phyloP scores from a whole-genome alignment of 1,140 invertebrate species.

The Bemisia tabaci region DNA sequence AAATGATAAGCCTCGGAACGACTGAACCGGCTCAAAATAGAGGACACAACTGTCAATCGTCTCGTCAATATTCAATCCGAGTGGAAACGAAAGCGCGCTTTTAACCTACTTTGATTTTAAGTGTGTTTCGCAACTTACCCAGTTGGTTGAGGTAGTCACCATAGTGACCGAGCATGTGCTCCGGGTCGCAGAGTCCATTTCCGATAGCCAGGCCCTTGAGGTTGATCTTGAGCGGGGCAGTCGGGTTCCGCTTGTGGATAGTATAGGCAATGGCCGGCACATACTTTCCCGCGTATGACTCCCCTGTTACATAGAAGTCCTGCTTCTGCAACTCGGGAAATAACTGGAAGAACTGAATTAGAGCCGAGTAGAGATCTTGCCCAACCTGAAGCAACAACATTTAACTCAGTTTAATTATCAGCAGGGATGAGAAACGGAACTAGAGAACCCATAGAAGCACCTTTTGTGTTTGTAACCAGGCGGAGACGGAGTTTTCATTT shows the following conservation, averaged over 20 bases:
- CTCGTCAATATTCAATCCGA: background rate
- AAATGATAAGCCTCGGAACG: background rate
- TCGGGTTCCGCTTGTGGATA: constrained; percentile 35
- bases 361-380: constrained; percentile 44
- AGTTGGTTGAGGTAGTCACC: constrained; percentile 68
- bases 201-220: constrained; percentile 64
- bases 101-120: background rate
- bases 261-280: constrained; percentile 36
- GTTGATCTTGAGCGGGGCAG: constrained; percentile 49
- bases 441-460: too few species aligned
- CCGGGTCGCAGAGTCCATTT: constrained; percentile 70
- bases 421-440: too few species aligned
- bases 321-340: constrained; percentile 29
- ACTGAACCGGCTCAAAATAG: background rate
- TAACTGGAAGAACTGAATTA: constrained; percentile 56
- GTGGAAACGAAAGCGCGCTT: background rate
- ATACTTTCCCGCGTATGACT: constrained; percentile 44
- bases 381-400: too few species aligned
- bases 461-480: too few species aligned
- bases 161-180: constrained; percentile 54
- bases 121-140: constrained; percentile 49
- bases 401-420: too few species aligned
- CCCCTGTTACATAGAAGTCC: constrained; percentile 32
- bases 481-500: too few species aligned
- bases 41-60: background rate